These are phyloP conservation scores for Tenrec ecaudatus DNA, from an alignment of 2,113 vertebrate genomes.

Conservation along the genomic window DNA sequence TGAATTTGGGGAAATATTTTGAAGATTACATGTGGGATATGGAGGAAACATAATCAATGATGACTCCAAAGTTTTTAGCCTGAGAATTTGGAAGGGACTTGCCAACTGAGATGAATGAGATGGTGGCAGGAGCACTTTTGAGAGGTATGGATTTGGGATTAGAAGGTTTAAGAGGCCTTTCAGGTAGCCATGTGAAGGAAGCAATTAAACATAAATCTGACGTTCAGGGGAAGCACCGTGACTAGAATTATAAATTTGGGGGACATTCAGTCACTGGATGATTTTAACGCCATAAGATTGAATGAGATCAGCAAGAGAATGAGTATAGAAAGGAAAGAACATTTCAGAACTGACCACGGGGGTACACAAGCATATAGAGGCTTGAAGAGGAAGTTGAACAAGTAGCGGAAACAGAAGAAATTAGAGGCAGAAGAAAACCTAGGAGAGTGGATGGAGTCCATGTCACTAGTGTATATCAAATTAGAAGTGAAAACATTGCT, in stretches of 20 bases:
- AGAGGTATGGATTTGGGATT: constrained; percentile 13
- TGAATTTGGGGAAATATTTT: not conserved
- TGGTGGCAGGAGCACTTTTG: not conserved
- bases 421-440: not conserved
- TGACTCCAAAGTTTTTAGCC: not conserved
- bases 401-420: not conserved
- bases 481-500: not conserved
- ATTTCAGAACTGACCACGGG: not conserved
- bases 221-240: not conserved
- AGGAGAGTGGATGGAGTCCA: not conserved
- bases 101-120: not conserved
- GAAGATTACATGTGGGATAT: not conserved
- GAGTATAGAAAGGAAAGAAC: not conserved
- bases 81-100: not conserved
- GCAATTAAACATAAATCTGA: not conserved
- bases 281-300: not conserved
- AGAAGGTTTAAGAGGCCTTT: constrained; percentile 1
- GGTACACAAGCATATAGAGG: not conserved
- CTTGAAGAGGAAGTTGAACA: not conserved
- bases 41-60: not conserved
- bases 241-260: constrained; percentile 17
- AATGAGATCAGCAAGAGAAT: not conserved
- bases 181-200: not conserved
- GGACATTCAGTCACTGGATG: not conserved
- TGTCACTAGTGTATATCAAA: not conserved